These are phyloP conservation scores for Tamias sibiricus DNA, from an alignment of 2,113 vertebrate species.

Conservation along the genomic window DNA sequence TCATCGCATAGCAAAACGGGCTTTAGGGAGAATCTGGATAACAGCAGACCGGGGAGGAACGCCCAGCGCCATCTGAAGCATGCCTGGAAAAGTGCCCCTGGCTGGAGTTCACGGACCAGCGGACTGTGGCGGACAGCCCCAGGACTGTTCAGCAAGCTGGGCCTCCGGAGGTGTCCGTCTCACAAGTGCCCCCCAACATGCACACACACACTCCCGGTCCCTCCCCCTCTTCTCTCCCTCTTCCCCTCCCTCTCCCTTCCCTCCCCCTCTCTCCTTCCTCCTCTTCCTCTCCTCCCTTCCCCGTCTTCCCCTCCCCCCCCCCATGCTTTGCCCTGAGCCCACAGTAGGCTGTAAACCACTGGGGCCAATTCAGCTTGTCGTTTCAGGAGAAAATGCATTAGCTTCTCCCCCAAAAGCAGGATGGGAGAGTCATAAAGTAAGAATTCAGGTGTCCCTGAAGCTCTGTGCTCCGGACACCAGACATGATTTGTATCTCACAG, in stretches of 20 bases:
- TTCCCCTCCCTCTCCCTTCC: too few species aligned
- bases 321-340: not conserved
- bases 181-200: not conserved
- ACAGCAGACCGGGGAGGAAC: not conserved
- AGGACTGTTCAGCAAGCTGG: not conserved
- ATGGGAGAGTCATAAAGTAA: not conserved
- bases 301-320: too few species aligned
- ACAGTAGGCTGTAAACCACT: not conserved
- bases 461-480: not conserved
- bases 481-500: not conserved
- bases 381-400: not conserved
- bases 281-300: too few species aligned
- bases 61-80: not conserved
- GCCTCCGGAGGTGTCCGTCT: not conserved
- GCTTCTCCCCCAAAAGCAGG: not conserved
- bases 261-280: too few species aligned
- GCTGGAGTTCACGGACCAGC: not conserved
- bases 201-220: not conserved
- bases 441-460: slow-evolving; percentile 5
- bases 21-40: slow-evolving; percentile 40
- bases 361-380: not conserved
- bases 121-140: not conserved
- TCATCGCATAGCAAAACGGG: not conserved
- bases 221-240: too few species aligned
- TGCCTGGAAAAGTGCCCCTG: not conserved